Conservation (phyloP, 2,888 invertebrate genomes). For the Synanthedon myopaeformis region DNA sequence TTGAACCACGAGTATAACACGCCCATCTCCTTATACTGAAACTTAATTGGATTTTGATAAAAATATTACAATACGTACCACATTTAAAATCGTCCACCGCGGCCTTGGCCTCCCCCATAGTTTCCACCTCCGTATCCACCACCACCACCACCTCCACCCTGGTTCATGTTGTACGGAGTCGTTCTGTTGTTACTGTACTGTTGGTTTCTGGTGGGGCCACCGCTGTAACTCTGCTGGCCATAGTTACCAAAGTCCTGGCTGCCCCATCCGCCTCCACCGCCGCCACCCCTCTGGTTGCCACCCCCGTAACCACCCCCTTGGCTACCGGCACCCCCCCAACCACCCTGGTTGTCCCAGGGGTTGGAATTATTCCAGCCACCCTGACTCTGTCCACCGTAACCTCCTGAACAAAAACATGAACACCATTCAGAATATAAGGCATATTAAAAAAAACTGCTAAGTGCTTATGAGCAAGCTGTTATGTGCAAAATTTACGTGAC, state of each 20-base stretch:
- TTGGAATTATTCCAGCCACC: constrained; percentile 68
- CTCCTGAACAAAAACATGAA: constrained; percentile 28
- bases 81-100: constrained; percentile 39
- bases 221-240: constrained; percentile 86
- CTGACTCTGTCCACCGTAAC: constrained; percentile 68
- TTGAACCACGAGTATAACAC: background rate
- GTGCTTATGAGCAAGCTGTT: too few relatives aligned
- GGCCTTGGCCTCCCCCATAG: constrained; percentile 51
- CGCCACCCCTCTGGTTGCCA: constrained; percentile 39
- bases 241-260: constrained; percentile 81
- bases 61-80: constrained; percentile 8
- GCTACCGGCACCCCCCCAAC: constrained; percentile 12
- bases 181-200: constrained; percentile 78
- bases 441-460: too few relatives aligned
- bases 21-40: background rate
- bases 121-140: constrained; percentile 49
- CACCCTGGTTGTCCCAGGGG: constrained; percentile 41
- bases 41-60: background rate
- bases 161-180: constrained; percentile 78
- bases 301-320: constrained; percentile 44
- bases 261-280: constrained; percentile 66
- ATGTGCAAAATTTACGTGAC: constrained; percentile 4
- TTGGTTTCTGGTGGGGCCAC: constrained; percentile 86
- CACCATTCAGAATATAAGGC: too few relatives aligned
- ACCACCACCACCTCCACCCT: constrained; percentile 53